Conservation (phyloP, 2,797 vertebrate species). For the Spheniscus humboldti region DNA sequence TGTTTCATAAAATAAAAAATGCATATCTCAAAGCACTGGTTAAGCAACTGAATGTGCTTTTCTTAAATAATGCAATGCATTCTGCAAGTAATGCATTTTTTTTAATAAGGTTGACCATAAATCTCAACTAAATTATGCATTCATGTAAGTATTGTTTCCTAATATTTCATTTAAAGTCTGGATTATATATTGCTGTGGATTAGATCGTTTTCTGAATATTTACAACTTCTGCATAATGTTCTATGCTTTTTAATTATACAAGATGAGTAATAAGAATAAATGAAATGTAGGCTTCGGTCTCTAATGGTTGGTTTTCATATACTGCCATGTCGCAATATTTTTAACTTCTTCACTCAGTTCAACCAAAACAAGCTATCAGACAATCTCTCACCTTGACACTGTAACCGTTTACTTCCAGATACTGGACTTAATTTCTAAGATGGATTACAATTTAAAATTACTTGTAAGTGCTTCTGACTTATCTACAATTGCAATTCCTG, state of each 20-base stretch:
- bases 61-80: background rate
- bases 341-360: background rate
- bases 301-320: background rate
- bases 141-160: background rate
- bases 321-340: background rate
- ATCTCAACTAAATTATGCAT: background rate
- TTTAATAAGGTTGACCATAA: background rate
- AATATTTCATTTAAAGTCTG: background rate
- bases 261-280: background rate
- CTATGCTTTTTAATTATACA: background rate
- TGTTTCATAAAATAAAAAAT: background rate
- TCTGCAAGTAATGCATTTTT: background rate
- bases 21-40: background rate
- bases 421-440: background rate
- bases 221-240: background rate
- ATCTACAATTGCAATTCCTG: background rate
- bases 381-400: background rate
- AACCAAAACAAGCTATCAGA: background rate
- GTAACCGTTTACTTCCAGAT: background rate
- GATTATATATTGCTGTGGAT: background rate
- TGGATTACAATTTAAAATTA: background rate
- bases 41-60: background rate
- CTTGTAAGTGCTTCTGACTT: background rate
- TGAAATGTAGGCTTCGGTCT: background rate
- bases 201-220: background rate